phyloP scores from a whole-genome alignment of 1,140 invertebrate species.

The Micrasema minimum region DNA sequence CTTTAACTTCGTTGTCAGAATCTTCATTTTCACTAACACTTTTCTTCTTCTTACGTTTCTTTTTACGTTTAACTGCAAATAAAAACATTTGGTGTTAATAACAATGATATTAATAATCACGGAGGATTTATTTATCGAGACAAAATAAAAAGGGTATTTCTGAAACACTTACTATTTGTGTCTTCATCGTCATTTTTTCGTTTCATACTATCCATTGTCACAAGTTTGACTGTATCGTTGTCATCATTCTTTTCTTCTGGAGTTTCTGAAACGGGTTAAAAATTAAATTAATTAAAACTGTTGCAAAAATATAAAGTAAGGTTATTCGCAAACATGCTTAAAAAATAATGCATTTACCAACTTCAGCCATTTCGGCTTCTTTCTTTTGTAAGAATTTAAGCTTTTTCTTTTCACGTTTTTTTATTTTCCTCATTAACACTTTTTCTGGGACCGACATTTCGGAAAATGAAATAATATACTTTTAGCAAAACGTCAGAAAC shows the following conservation, averaged over 20 bases:
- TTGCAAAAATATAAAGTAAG: conserved; percentile 42
- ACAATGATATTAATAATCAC: neutral
- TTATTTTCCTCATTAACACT: conserved; percentile 81
- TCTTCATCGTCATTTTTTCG: conserved; percentile 46
- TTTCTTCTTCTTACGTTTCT: conserved; percentile 51
- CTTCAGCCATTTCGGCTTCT: conserved; percentile 56
- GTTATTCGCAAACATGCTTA: conserved; percentile 40
- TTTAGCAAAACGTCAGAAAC: conserved; percentile 31
- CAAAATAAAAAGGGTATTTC: neutral
- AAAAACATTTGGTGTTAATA: neutral
- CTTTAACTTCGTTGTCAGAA: conserved; percentile 53
- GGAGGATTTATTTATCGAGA: neutral
- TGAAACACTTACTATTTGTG: conserved; percentile 42
- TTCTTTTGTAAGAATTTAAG: conserved; percentile 70
- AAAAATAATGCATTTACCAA: conserved; percentile 44
- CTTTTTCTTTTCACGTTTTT: conserved; percentile 79
- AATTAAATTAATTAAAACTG: neutral
- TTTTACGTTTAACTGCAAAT: conserved; percentile 44
- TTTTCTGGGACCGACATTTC: conserved; percentile 80
- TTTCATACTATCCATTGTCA: conserved; percentile 47
- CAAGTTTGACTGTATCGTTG: conserved; percentile 49
- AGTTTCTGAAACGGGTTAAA: conserved; percentile 10
- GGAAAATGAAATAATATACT: conserved; percentile 10
- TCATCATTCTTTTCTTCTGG: conserved; percentile 52
- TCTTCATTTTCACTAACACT: conserved; percentile 48